Evolutionary conservation across 2,113 vertebrate genomes (phyloP).

Genomic region (Suricata suricatta): DNA sequence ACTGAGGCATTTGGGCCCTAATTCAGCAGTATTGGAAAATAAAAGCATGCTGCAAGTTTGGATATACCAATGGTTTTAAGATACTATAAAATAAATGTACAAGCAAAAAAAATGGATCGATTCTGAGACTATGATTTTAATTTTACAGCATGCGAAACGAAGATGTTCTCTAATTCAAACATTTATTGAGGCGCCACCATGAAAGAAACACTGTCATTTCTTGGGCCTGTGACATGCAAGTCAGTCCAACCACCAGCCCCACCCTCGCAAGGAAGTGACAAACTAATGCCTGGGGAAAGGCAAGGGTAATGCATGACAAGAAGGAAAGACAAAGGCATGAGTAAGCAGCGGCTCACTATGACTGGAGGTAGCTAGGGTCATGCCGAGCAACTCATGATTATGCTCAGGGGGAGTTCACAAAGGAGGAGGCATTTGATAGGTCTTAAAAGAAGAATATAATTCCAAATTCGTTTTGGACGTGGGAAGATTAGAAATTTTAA

Average conservation of each 20-base stretch:
- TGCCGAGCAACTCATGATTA: conserved; percentile 18
- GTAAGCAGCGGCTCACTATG: neutral
- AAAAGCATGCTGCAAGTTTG: conserved; percentile 42
- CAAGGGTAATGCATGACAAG: neutral
- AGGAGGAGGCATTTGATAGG: neutral
- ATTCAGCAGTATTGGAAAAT: conserved; percentile 8
- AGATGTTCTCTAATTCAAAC: conserved; percentile 19
- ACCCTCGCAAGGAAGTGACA: neutral
- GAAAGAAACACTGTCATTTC: conserved; percentile 36
- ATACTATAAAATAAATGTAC: conserved; percentile 41
- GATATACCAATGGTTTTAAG: neutral
- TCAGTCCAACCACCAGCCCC: neutral
- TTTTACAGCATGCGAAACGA: neutral
- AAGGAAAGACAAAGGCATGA: neutral
- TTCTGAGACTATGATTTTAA: neutral
- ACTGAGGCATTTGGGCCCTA: neutral
- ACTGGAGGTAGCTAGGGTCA: neutral
- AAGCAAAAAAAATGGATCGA: conserved; percentile 13
- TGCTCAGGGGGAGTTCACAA: neutral
- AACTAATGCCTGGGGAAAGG: neutral
- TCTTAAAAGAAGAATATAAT: conserved; percentile 46
- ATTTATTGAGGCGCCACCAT: conserved; percentile 13
- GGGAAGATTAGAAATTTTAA: conserved; percentile 53
- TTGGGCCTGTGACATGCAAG: neutral
- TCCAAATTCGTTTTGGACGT: neutral